phyloP scores from a whole-genome alignment of 2,797 vertebrate species.

The Lycodopsis pacificus region DNA sequence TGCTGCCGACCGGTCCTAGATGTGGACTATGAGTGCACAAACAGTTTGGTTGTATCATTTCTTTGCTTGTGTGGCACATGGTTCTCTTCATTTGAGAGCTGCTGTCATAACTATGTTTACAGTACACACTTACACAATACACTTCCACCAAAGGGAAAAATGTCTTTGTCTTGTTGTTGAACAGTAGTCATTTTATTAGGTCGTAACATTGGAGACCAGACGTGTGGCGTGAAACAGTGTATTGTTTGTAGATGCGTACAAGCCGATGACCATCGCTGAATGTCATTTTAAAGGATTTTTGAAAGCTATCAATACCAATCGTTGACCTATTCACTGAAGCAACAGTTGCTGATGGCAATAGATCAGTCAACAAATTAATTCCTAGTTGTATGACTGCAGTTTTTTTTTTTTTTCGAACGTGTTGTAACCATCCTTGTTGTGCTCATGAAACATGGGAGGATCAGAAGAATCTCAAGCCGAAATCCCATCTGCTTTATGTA shows the following conservation, averaged over 20 bases:
- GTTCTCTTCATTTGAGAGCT: slow-evolving; percentile 89
- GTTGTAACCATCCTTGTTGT: slow-evolving; percentile 43
- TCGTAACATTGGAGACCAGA: slow-evolving; percentile 85
- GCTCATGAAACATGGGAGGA: slow-evolving; percentile 43
- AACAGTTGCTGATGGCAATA: slow-evolving; percentile 45
- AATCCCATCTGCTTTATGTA: slow-evolving; percentile 71
- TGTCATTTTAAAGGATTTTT: slow-evolving; percentile 59
- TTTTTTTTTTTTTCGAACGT: slow-evolving; percentile 19
- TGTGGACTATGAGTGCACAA: slow-evolving; percentile 74
- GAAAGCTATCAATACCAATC: slow-evolving; percentile 39
- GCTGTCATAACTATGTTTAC: slow-evolving; percentile 96
- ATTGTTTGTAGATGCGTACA: slow-evolving; percentile 53
- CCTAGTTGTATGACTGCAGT: slow-evolving; percentile 18
- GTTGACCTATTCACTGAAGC: slow-evolving; percentile 43
- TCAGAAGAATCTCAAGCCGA: slow-evolving; percentile 38
- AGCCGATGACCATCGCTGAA: slow-evolving; percentile 61
- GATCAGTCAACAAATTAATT: slow-evolving; percentile 27
- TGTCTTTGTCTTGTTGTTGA: slow-evolving; percentile 93
- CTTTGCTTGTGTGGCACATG: slow-evolving; percentile 88
- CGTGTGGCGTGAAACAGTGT: slow-evolving; percentile 60
- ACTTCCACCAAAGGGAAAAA: slow-evolving; percentile 93
- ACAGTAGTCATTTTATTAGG: slow-evolving; percentile 83
- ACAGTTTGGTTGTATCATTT: slow-evolving; percentile 80
- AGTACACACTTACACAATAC: slow-evolving; percentile 91
- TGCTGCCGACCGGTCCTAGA: slow-evolving; percentile 87